Base-by-base conservation (phyloP, 2,113 vertebrate species). In the Speoplatyrhinus poulsoni region DNA sequence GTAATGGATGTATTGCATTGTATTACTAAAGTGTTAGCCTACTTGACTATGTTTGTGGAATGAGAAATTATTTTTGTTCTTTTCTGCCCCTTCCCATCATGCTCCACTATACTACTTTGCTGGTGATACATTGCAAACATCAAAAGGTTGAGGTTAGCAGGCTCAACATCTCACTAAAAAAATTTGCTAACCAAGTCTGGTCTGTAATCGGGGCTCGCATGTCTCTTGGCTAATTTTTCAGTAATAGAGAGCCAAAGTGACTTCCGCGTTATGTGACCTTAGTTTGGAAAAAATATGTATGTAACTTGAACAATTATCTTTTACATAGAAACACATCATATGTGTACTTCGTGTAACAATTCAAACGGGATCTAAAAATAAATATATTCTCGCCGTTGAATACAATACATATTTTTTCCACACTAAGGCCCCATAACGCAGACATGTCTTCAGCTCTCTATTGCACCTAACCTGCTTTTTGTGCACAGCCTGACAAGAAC, bases 401-500 rank as follows among this genome's bases (percentile, higher is more conserved):
- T n/a, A n/a, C n/a, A n/a, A n/a, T n/a, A n/a, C n/a, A n/a, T n/a
- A n/a, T n/a, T n/a, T n/a, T 19, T 19, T 19, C 19, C 19, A 19
- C 19, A 19, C 19, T 19, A 19, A 19, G 19, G 19, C 1, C 19
- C 19, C 19, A 19, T 19, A 19, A 19, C 1, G 19, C 19, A 19
- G 19, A 19, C 19, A 19, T 19, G 19, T 19, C 19, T 19, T 19
- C 19, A 19, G 19, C 19, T 19, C 19, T 19, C 19, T 49, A 52
- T 69, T 79, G 64, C 61, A 72, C 66, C 9, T 64, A 64, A 68
- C 59, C 56, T 67, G 49, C 69, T 69, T 84, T 70, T 72, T 71
- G 58, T 49, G 33, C 32, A 56, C 54, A 32, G 46, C n/a, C 54
- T 74, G 19, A 19, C 19, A 19, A 19, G 19, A 19, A 19, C 19